Evolutionary conservation across 2,797 vertebrate species (phyloP).

Genomic region (Mormyrus hasselquistii): DNA sequence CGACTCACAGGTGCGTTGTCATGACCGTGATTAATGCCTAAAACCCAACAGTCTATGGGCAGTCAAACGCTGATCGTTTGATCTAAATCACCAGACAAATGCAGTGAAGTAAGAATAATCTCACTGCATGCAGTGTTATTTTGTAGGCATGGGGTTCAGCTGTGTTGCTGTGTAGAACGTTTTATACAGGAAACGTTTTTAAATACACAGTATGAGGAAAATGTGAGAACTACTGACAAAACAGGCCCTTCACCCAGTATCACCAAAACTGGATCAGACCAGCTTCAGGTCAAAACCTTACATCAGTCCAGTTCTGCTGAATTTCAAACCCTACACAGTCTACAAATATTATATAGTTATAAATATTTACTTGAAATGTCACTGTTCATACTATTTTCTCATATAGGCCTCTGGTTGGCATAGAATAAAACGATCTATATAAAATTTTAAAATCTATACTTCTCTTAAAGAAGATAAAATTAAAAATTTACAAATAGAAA

Average conservation of each 20-base stretch:
- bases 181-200: neutral
- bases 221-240: neutral
- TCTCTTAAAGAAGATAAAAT: conserved; percentile 2
- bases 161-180: neutral
- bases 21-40: neutral
- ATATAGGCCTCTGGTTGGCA: neutral
- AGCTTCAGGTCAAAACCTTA: neutral
- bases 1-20: neutral
- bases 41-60: neutral
- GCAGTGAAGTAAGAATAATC: neutral
- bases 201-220: neutral
- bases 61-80: neutral
- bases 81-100: neutral
- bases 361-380: neutral
- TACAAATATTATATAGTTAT: neutral
- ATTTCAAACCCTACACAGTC: neutral
- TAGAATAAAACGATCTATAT: neutral
- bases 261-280: neutral
- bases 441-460: neutral
- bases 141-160: neutral
- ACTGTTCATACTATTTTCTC: neutral
- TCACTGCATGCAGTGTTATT: neutral
- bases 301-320: neutral
- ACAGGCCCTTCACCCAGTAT: neutral
- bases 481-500: neutral